phyloP scores from a whole-genome alignment of 2,797 vertebrate genomes.

The Potorous gilbertii region DNA sequence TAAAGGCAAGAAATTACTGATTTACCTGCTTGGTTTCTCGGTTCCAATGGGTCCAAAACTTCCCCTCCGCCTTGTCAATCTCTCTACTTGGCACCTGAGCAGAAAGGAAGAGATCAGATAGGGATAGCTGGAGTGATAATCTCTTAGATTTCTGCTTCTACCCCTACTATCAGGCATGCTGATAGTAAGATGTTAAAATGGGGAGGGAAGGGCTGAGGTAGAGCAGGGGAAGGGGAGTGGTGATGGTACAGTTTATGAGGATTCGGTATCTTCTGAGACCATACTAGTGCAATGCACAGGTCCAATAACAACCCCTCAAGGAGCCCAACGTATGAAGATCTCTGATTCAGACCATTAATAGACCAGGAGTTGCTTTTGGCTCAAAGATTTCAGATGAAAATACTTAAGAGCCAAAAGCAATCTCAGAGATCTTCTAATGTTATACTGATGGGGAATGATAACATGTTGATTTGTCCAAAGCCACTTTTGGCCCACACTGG shows the following conservation, averaged over 20 bases:
- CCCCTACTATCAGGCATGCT: not conserved
- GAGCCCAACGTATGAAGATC: not conserved
- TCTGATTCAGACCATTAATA: not conserved
- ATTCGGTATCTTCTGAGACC: not conserved
- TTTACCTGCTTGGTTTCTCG: conserved; percentile 97
- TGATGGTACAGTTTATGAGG: not conserved
- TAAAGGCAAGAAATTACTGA: not conserved
- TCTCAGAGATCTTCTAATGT: not conserved
- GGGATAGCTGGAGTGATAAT: not conserved
- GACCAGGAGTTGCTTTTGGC: not conserved
- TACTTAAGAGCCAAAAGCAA: not conserved
- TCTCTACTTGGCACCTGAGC: conserved; percentile 96
- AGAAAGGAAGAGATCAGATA: not conserved
- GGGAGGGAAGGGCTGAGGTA: not conserved
- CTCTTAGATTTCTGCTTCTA: not conserved
- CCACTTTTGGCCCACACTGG: not conserved
- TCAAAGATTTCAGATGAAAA: not conserved
- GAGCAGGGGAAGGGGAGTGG: not conserved
- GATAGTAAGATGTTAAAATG: not conserved
- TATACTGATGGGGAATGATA: not conserved
- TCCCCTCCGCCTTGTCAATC: conserved; percentile 98
- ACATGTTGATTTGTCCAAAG: not conserved
- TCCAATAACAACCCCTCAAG: not conserved
- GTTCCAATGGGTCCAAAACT: conserved; percentile 99
- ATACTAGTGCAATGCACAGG: not conserved